Base-by-base conservation (phyloP, 2,797 vertebrate species). In the Graptemys geographica region DNA sequence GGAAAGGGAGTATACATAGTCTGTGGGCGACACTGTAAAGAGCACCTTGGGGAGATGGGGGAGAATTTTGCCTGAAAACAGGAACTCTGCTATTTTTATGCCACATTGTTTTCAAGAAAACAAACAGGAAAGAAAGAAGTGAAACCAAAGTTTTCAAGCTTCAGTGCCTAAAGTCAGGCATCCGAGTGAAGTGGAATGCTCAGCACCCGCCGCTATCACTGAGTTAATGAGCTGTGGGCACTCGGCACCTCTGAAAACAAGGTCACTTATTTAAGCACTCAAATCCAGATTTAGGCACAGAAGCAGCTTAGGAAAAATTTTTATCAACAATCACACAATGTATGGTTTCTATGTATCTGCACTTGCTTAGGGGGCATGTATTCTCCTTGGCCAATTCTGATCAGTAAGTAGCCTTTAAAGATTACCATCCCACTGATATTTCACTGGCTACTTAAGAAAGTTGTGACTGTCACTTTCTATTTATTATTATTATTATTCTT, bases 51-150 rank as follows among this genome's bases (percentile, higher is more conserved):
- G 25, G 25, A 1, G 23, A 11, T 21, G 25, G 27, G 56, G 4
- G 56, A 3, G 27, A 57, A 57, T 62, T 62, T 62, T 5, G 4
- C 53, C 41, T 65, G 79, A 87, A 90, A 78, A 18, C 11, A 78
- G 44, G 11, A 94, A 21, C 12, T 3, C 44, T 11, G 4, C 0
- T 0, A 72, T 79, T 49, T 81, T 78, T n/a, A 52, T 1, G 19
- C 0, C 72, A 62, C 27, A 1, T 62, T 80, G 81, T 85, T 80
- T 78, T 1, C 23, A 47, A n/a, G 16, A 83, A 88, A 86, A 76
- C 4, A 44, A 81, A 90, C 18, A 49, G 59, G 72, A 78, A 47
- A 47, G 23, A 47, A 76, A 28, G 11, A 21, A 16, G 8, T 27
- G 25, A 47, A 27, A 85, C 52, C 11, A 27, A 8, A 80, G 25